phyloP scores from a whole-genome alignment of 2,797 vertebrate genomes.

The Buphagus erythrorhynchus region DNA sequence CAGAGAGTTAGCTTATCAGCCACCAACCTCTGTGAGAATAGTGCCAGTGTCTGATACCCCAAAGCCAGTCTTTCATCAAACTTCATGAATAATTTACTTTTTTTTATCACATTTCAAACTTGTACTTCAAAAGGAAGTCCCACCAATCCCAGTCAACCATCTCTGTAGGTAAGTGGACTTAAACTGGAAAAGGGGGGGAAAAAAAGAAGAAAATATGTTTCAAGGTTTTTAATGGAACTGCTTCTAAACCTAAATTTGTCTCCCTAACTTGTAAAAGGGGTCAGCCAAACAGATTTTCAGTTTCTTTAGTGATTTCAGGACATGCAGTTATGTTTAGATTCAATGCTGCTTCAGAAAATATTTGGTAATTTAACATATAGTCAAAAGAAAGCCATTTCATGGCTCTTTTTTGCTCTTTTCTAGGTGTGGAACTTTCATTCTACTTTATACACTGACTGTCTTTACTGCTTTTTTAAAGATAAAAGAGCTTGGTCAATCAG shows the following conservation, averaged over 20 bases:
- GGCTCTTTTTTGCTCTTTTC: neutral
- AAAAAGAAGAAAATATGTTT: neutral
- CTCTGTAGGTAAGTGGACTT: neutral
- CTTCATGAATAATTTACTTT: neutral
- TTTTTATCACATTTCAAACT: neutral
- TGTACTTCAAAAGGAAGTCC: neutral
- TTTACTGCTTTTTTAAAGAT: neutral
- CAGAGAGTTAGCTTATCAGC: neutral
- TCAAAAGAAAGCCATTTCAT: neutral
- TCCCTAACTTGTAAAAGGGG: neutral
- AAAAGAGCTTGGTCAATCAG: neutral
- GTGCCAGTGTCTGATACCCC: neutral
- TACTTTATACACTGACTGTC: neutral
- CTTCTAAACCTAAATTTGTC: neutral
- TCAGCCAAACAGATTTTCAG: neutral
- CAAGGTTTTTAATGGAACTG: neutral
- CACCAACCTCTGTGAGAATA: neutral
- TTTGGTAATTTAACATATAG: neutral
- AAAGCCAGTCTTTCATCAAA: neutral
- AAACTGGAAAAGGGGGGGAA: rapidly evolving
- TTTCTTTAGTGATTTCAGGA: neutral
- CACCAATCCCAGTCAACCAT: neutral
- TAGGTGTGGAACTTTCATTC: neutral
- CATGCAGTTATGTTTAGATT: neutral
- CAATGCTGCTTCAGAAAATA: neutral